Evolutionary conservation across 2,797 vertebrate genomes (phyloP).

Genomic region (Gadopsis marmoratus): DNA sequence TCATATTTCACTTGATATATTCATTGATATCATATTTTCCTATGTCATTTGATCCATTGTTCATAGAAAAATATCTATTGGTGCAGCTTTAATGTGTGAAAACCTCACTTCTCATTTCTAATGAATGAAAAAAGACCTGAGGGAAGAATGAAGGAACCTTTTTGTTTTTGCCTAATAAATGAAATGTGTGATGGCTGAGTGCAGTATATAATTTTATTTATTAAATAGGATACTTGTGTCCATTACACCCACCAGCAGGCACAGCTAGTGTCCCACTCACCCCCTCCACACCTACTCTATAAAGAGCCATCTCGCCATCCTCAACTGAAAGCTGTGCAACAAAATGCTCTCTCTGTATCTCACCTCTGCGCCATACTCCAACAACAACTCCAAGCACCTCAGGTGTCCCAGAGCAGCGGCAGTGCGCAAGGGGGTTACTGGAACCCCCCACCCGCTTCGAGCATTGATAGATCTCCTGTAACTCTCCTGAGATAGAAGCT

Average conservation of each 20-base stretch:
- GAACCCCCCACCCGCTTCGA: slow-evolving; percentile 93
- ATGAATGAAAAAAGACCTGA: background rate
- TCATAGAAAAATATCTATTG: background rate
- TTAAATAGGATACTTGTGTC: slow-evolving; percentile 6
- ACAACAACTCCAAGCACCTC: slow-evolving; percentile 87
- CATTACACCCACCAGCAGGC: slow-evolving; percentile 29
- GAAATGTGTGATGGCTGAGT: background rate
- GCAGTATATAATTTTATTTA: slow-evolving; percentile 8
- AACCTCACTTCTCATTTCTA: background rate
- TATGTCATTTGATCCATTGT: background rate
- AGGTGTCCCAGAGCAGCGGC: slow-evolving; percentile 89
- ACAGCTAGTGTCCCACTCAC: background rate
- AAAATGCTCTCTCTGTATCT: slow-evolving; percentile 25
- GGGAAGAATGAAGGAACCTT: background rate
- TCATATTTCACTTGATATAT: background rate
- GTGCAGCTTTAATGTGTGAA: background rate
- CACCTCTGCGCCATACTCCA: slow-evolving; percentile 90
- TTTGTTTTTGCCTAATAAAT: slow-evolving; percentile 10
- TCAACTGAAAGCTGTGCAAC: background rate
- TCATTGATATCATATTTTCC: too few relatives aligned
- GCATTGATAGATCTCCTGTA: slow-evolving; percentile 89
- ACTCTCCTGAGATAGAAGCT: slow-evolving; percentile 87
- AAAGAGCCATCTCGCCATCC: slow-evolving; percentile 12
- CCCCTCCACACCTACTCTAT: background rate
- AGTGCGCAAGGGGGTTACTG: slow-evolving; percentile 90